Conservation (phyloP, 1,140 invertebrate genomes). For the Drosophila biarmipes region DNA sequence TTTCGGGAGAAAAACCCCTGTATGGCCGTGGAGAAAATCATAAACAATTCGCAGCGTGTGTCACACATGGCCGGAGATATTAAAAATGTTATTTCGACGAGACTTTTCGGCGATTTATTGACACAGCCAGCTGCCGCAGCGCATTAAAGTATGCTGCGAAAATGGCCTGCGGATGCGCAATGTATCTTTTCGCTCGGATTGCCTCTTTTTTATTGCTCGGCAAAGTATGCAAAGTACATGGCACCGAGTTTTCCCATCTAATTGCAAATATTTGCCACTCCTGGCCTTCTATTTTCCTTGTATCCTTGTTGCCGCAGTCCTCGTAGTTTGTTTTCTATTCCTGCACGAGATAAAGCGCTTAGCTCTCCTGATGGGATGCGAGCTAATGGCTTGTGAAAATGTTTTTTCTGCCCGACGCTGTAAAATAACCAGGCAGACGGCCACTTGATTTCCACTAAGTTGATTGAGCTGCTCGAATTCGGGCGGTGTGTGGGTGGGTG, state of each 20-base stretch:
- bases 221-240: conserved; percentile 46
- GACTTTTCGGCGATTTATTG: conserved; percentile 41
- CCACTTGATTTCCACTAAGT: conserved; percentile 27
- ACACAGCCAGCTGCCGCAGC: conserved; percentile 19
- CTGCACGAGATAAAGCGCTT: conserved; percentile 67
- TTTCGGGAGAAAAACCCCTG: background rate
- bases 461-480: conserved; percentile 54
- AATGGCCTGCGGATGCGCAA: conserved; percentile 31
- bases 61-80: conserved; percentile 34
- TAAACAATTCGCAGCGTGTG: conserved; percentile 41
- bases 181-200: conserved; percentile 10
- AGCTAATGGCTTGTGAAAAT: conserved; percentile 76
- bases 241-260: conserved; percentile 19
- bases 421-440: conserved; percentile 41
- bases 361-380: conserved; percentile 57
- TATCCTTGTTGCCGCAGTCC: conserved; percentile 19
- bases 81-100: conserved; percentile 30
- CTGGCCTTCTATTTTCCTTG: background rate
- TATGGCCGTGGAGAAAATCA: background rate
- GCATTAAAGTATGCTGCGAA: conserved; percentile 28
- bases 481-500: conserved; percentile 6
- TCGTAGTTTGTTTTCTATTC: background rate
- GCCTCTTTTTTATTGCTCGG: conserved; percentile 36
- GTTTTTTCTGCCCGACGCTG: conserved; percentile 41
- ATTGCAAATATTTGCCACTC: conserved; percentile 36